Evolutionary conservation across 2,888 invertebrate species (phyloP).

Genomic region (Phrixothrix hirtus): DNA sequence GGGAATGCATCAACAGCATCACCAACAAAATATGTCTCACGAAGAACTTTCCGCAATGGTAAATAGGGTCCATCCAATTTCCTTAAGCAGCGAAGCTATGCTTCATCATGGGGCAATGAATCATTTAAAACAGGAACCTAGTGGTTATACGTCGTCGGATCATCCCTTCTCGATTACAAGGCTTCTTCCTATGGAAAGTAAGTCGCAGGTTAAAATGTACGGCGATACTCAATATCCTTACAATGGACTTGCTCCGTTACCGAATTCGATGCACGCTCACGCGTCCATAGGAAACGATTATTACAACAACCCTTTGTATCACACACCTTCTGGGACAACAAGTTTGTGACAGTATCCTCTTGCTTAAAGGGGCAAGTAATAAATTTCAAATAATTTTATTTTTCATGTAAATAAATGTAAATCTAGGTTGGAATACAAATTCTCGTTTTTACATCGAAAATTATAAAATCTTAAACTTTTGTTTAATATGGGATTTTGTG

Average conservation of each 20-base stretch:
- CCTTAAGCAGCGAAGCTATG: constrained; percentile 54
- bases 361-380: constrained; percentile 64
- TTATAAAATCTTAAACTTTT: background rate
- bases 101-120: constrained; percentile 60
- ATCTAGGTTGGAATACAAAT: constrained; percentile 11
- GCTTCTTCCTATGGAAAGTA: constrained; percentile 84
- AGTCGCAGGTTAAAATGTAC: constrained; percentile 91
- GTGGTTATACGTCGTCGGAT: constrained; percentile 74
- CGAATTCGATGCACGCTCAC: constrained; percentile 63
- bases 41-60: constrained; percentile 67
- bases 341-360: constrained; percentile 92
- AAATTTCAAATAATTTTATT: constrained; percentile 7
- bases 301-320: constrained; percentile 85
- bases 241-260: constrained; percentile 65
- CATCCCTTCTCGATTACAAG: constrained; percentile 96
- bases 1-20: constrained; percentile 61
- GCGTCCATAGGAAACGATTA: constrained; percentile 67
- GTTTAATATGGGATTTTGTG: too few species aligned
- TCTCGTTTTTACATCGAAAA: constrained; percentile 19
- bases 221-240: constrained; percentile 73
- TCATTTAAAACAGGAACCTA: constrained; percentile 67
- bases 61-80: constrained; percentile 63
- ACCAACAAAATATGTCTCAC: constrained; percentile 60
- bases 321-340: constrained; percentile 69
- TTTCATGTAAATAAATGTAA: constrained; percentile 12